Percentiles rank a stretch among this genome's conserved stretches.
phyloP scores from a whole-genome alignment of 2,888 invertebrate genomes.

The Aspidiotus destructor region DNA sequence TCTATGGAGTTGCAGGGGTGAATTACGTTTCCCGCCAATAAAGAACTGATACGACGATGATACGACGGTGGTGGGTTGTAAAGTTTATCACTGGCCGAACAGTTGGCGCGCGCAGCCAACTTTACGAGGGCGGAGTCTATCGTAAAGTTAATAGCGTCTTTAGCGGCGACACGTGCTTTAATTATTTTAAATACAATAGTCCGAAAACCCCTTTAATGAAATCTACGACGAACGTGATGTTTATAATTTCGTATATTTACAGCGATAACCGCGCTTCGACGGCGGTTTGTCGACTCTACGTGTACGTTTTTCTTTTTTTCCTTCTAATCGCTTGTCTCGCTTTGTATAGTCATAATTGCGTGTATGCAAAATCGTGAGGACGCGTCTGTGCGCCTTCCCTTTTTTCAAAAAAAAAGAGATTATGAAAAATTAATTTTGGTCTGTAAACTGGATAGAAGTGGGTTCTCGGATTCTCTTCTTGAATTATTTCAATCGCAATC shows the following conservation, averaged over 20 bases:
- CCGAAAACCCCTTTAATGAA: conserved; percentile 29
- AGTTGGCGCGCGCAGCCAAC: conserved; percentile 28
- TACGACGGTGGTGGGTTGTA: conserved; percentile 31
- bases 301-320: too few species aligned
- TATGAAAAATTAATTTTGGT: too few species aligned
- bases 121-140: conserved; percentile 29
- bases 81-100: conserved; percentile 24
- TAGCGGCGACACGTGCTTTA: conserved; percentile 32
- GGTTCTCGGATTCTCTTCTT: too few species aligned
- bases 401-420: too few species aligned
- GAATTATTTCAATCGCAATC: too few species aligned
- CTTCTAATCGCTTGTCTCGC: too few species aligned
- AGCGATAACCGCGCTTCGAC: too few species aligned
- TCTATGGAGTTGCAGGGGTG: conserved; percentile 17
- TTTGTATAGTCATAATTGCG: too few species aligned
- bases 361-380: too few species aligned
- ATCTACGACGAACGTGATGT: conserved; percentile 30
- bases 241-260: background rate
- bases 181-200: conserved; percentile 32
- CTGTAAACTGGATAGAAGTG: too few species aligned
- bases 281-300: too few species aligned
- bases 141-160: conserved; percentile 31
- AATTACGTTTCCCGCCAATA: conserved; percentile 30
- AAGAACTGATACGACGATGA: conserved; percentile 29
- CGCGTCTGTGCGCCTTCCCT: too few species aligned